phyloP scores from a whole-genome alignment of 2,113 vertebrate genomes.

The Pao palembangensis region DNA sequence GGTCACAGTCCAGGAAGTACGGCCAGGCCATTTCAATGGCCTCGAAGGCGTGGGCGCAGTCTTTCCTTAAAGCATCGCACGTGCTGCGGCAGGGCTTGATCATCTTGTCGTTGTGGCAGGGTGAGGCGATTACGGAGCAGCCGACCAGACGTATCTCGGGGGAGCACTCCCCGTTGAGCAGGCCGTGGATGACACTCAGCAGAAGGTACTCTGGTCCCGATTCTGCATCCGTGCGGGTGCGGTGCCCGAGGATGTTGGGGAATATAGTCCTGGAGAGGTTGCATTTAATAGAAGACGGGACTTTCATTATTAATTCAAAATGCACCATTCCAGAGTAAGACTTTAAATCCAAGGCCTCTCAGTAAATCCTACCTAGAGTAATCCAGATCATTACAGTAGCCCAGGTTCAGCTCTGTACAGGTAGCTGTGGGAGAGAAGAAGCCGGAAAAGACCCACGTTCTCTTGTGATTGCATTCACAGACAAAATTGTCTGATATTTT shows the following conservation, averaged over 20 bases:
- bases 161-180: constrained; percentile 91
- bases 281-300: not conserved
- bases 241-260: constrained; percentile 87
- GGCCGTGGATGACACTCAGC: constrained; percentile 85
- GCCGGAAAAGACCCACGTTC: not conserved
- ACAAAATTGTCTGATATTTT: too few species aligned
- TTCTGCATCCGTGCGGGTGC: constrained; percentile 77
- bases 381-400: constrained; percentile 82
- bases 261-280: constrained; percentile 70
- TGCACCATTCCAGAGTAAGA: too few species aligned
- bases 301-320: not conserved
- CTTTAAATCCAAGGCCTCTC: too few species aligned
- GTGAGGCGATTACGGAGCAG: constrained; percentile 88
- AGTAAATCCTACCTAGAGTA: constrained; percentile 72
- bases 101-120: constrained; percentile 73
- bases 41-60: constrained; percentile 86
- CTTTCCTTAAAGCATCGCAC: constrained; percentile 81
- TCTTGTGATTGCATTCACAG: too few species aligned
- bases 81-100: constrained; percentile 84
- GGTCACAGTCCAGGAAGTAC: constrained; percentile 92
- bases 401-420: constrained; percentile 81
- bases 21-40: constrained; percentile 97
- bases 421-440: constrained; percentile 63
- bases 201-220: constrained; percentile 89
- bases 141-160: constrained; percentile 89